phyloP scores from a whole-genome alignment of 2,797 vertebrate genomes.

The Xenopus petersii region DNA sequence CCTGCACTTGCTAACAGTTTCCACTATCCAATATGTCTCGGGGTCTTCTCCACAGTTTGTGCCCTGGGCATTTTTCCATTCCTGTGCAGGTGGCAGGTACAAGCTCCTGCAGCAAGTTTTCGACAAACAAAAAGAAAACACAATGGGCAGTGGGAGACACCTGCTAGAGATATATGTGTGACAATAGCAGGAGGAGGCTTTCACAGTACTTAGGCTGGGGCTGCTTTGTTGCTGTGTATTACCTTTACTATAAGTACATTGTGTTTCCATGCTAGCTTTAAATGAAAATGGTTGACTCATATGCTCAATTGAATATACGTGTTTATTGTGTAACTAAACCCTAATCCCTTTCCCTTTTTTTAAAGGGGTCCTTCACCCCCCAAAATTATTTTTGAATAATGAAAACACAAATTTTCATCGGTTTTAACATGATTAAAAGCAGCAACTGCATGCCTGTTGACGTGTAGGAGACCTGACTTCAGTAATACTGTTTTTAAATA shows the following conservation, averaged over 20 bases:
- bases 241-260: not conserved
- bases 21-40: not conserved
- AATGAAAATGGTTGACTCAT: too few species aligned
- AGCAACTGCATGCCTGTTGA: too few species aligned
- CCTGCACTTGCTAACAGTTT: not conserved
- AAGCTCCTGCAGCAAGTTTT: constrained; percentile 7
- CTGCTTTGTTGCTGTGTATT: too few species aligned
- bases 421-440: too few species aligned
- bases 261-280: not conserved
- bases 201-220: not conserved
- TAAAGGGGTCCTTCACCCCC: too few species aligned
- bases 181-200: constrained; percentile 18
- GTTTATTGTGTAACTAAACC: too few species aligned
- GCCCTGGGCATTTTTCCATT: constrained; percentile 40
- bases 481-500: too few species aligned
- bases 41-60: constrained; percentile 1
- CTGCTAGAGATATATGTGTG: constrained; percentile 15
- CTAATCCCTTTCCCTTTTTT: too few species aligned
- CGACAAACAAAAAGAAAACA: constrained; percentile 15
- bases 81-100: constrained; percentile 51
- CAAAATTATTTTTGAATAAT: too few species aligned
- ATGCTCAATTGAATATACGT: too few species aligned
- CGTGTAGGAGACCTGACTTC: too few species aligned
- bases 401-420: too few species aligned
- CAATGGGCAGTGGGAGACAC: constrained; percentile 23